Conservation (phyloP, 2,113 vertebrate species). For the Puffinus mauretanicus region DNA sequence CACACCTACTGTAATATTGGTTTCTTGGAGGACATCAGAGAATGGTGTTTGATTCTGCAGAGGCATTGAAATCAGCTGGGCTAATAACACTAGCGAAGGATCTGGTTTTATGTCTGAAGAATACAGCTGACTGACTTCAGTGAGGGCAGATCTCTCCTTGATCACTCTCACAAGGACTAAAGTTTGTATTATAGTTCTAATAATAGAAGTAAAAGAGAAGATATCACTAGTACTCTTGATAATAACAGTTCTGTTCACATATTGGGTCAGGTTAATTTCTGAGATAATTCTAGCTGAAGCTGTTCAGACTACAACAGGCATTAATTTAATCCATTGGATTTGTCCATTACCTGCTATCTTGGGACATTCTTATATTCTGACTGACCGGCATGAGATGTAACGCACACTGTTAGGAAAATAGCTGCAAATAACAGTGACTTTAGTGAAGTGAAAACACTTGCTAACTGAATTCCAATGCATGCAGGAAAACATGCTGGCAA, state of each 20-base stretch:
- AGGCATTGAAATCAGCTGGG: neutral
- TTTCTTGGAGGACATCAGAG: neutral
- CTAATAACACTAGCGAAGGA: neutral
- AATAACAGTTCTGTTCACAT: neutral
- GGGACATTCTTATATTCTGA: neutral
- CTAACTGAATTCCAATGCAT: neutral
- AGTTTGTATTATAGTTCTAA: neutral
- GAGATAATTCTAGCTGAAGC: neutral
- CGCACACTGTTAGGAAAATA: neutral
- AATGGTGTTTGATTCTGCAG: neutral
- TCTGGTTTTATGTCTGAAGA: neutral
- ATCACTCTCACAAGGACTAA: neutral
- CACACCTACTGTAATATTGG: neutral
- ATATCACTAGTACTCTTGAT: neutral
- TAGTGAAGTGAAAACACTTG: neutral
- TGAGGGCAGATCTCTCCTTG: neutral
- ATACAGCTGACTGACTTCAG: neutral
- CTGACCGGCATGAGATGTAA: neutral
- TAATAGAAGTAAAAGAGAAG: neutral
- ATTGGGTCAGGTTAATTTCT: neutral
- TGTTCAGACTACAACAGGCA: neutral
- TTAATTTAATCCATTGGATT: conserved; percentile 6
- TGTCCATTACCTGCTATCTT: neutral
- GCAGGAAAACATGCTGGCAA: neutral
- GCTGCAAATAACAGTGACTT: neutral